Evolutionary conservation across 2,113 vertebrate species (phyloP).

Genomic region (Ictidomys tridecemlineatus): DNA sequence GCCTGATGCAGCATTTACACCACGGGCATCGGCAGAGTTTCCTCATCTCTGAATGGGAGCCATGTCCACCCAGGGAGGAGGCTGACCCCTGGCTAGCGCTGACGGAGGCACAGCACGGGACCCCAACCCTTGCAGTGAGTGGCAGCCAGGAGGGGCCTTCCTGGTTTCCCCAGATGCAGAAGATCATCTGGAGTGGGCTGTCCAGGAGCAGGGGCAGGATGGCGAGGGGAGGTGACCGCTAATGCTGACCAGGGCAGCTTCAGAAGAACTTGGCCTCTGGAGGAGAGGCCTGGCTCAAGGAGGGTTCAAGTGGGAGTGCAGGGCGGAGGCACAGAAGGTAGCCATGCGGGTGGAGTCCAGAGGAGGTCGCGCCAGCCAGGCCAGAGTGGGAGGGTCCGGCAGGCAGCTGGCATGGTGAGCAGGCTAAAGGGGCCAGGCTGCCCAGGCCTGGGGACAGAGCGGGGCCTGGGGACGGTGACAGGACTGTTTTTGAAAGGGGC

Average conservation of each 20-base stretch:
- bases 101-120: rapidly evolving
- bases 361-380: background rate
- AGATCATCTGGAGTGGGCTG: rapidly evolving
- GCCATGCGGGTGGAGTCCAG: too few relatives aligned
- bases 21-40: background rate
- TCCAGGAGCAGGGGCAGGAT: background rate
- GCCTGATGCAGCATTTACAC: too few relatives aligned
- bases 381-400: too few relatives aligned
- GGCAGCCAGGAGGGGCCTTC: background rate
- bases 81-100: rapidly evolving
- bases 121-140: rapidly evolving
- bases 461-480: rapidly evolving
- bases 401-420: background rate
- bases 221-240: background rate
- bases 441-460: background rate
- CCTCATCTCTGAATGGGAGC: background rate
- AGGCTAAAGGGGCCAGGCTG: too few relatives aligned
- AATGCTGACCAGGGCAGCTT: background rate
- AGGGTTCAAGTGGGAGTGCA: background rate
- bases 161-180: background rate
- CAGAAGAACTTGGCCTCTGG: rapidly evolving
- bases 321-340: background rate
- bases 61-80: rapidly evolving
- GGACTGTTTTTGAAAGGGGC: background rate
- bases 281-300: background rate